phyloP scores from a whole-genome alignment of 2,888 invertebrate species.

The Pseudolycoriella hygida region DNA sequence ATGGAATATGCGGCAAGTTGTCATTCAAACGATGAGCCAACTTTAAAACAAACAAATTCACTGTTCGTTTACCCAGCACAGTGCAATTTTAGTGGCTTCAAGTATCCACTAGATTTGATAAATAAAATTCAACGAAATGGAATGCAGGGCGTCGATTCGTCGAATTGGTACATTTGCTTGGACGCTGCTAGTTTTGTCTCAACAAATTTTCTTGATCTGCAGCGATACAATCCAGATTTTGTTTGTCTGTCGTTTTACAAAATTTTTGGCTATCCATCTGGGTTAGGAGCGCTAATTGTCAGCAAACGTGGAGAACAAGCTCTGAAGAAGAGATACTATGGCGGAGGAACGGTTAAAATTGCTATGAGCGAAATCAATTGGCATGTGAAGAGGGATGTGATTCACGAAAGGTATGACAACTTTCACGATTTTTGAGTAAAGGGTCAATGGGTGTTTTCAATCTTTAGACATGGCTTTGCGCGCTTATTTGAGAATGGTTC shows the following conservation, averaged over 20 bases:
- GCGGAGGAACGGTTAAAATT: slow-evolving; percentile 86
- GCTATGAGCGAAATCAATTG: slow-evolving; percentile 52
- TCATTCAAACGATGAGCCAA: neutral
- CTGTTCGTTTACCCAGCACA: slow-evolving; percentile 81
- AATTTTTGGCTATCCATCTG: slow-evolving; percentile 89
- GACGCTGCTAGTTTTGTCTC: slow-evolving; percentile 76
- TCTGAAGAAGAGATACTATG: slow-evolving; percentile 54
- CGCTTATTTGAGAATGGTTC: no score
- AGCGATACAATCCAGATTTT: slow-evolving; percentile 63
- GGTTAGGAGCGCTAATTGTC: slow-evolving; percentile 76
- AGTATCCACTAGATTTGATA: slow-evolving; percentile 67
- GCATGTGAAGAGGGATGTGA: slow-evolving; percentile 45
- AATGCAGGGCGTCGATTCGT: slow-evolving; percentile 2
- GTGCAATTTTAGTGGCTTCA: slow-evolving; percentile 87
- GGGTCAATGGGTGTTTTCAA: no score
- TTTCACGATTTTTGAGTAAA: no score
- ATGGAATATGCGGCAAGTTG: slow-evolving; percentile 20
- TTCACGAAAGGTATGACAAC: slow-evolving; percentile 51
- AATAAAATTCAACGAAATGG: slow-evolving; percentile 32
- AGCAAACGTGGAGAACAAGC: slow-evolving; percentile 29
- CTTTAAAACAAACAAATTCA: slow-evolving; percentile 28
- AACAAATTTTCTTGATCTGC: slow-evolving; percentile 61
- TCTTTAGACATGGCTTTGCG: no score
- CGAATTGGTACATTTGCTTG: slow-evolving; percentile 48
- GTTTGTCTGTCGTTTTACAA: slow-evolving; percentile 90